Evolutionary conservation across 2,797 vertebrate species (phyloP).

Genomic region (Ibycter americanus): DNA sequence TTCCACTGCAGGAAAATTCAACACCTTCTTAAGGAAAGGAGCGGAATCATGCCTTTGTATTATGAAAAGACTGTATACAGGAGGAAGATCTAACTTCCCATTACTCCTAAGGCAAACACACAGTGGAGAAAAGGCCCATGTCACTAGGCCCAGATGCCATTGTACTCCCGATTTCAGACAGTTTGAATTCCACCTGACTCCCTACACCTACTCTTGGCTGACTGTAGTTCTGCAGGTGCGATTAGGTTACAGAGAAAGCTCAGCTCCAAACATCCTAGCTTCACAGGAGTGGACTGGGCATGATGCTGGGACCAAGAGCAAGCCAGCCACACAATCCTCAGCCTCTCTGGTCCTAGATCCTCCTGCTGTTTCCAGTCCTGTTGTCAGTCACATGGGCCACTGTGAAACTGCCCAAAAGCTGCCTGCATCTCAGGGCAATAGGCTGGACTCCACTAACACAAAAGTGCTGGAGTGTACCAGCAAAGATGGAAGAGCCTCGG

Average conservation of each 20-base stretch:
- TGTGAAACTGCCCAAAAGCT: background rate
- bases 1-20: background rate
- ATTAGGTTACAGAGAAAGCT: background rate
- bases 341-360: background rate
- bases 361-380: background rate
- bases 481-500: background rate
- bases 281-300: background rate
- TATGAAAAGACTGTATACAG: background rate
- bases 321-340: background rate
- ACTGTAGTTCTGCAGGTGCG: background rate
- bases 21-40: background rate
- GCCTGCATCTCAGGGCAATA: background rate
- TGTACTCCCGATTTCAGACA: background rate
- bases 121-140: background rate
- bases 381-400: background rate
- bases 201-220: background rate
- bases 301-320: background rate
- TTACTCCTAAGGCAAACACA: background rate
- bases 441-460: background rate
- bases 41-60: background rate
- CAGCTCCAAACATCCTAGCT: background rate
- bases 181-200: background rate
- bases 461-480: fast-evolving
- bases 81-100: background rate
- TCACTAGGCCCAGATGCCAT: background rate